These are phyloP conservation scores for Psophia crepitans DNA, from an alignment of 2,113 vertebrate species.

Conservation along the genomic window DNA sequence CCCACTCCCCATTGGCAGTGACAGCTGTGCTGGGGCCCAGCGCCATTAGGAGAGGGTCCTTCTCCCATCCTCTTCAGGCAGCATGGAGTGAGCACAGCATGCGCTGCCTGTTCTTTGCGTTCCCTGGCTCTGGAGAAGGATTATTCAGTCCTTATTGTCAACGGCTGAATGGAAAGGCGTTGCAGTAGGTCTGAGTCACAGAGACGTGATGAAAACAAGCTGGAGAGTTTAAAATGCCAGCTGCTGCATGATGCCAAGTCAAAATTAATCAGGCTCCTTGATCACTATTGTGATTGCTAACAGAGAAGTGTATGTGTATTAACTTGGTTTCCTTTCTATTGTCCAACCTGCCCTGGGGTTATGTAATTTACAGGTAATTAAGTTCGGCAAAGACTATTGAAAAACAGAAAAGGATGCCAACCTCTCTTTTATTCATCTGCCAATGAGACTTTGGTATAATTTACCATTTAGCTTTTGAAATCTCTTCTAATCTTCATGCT, in stretches of 20 bases:
- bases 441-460: not conserved
- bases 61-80: accelerated
- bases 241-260: constrained; percentile 2
- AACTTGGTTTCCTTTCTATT: constrained; percentile 1
- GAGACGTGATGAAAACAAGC: not conserved
- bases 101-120: not conserved
- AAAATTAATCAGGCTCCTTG: constrained; percentile 36
- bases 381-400: not conserved
- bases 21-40: not conserved
- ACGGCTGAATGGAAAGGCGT: not conserved
- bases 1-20: not conserved
- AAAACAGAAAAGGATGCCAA: not conserved
- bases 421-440: constrained; percentile 1
- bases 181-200: not conserved
- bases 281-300: not conserved
- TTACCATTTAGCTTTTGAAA: not conserved
- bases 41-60: not conserved
- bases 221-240: not conserved
- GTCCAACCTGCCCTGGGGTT: not conserved
- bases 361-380: constrained; percentile 13
- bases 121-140: not conserved
- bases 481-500: not conserved
- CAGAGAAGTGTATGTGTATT: not conserved
- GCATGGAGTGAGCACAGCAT: accelerated
- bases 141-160: not conserved